Evolutionary conservation across 1,140 invertebrate genomes (phyloP).

Genomic region (Oncopeltus fasciatus): DNA sequence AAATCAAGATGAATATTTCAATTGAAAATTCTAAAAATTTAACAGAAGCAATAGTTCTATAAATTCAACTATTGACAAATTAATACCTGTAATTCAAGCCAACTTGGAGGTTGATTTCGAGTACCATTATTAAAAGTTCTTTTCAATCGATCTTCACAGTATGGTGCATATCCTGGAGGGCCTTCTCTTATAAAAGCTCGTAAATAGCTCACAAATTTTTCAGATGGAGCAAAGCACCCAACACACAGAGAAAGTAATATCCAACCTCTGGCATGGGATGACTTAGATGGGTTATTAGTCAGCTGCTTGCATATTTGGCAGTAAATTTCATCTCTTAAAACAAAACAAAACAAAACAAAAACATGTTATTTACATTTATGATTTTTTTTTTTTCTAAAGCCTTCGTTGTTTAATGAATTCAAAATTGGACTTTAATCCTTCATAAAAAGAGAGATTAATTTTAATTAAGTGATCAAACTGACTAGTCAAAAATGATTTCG

Average conservation of each 20-base stretch:
- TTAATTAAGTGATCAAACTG: not conserved
- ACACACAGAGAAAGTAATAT: conserved; percentile 94
- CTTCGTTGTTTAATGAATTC: too few relatives aligned
- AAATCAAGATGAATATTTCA: too few relatives aligned
- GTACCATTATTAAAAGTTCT: conserved; percentile 96
- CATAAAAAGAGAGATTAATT: not conserved
- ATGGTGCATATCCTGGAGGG: not conserved
- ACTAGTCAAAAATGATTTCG: too few relatives aligned
- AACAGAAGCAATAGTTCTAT: too few relatives aligned
- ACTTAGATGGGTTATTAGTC: conserved; percentile 89
- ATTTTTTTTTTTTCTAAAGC: too few relatives aligned
- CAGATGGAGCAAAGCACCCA: conserved; percentile 92
- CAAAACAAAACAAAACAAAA: too few relatives aligned
- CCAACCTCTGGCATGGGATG: conserved; percentile 94
- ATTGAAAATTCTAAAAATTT: too few relatives aligned
- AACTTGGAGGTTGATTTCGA: conserved; percentile 94
- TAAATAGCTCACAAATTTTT: conserved; percentile 10
- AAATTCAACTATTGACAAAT: not conserved
- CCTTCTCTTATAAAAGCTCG: conserved; percentile 1
- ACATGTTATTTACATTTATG: too few relatives aligned
- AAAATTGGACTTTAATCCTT: not conserved
- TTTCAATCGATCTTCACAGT: conserved; percentile 45
- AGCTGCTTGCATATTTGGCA: conserved; percentile 99
- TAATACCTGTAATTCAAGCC: conserved; percentile 67
- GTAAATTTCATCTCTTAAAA: conserved; percentile 83